These are phyloP conservation scores for Aurelia sp. DNA, from an alignment of 30 jellyfish, hydroid and myxozoan genomes.

Conservation along the genomic window DNA sequence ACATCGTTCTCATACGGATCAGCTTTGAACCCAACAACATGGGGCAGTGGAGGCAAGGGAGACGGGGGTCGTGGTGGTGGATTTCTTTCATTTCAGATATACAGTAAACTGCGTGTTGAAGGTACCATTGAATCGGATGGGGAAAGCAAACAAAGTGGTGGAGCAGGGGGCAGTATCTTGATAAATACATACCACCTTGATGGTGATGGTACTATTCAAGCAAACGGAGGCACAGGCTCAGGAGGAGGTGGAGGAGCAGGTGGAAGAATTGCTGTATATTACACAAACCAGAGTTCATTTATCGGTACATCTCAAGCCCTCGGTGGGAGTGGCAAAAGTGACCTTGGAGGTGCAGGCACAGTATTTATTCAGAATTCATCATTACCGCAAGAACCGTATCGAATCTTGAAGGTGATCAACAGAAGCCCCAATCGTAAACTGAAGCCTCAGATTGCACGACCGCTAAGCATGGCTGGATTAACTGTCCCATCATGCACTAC, in stretches of 20 bases:
- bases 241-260: conserved; percentile 78
- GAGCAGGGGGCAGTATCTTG: conserved; percentile 69
- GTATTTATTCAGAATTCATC: conserved; percentile 52
- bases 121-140: conserved; percentile 63
- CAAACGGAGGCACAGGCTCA: conserved; percentile 65
- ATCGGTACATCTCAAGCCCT: conserved; percentile 49
- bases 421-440: conserved; percentile 40
- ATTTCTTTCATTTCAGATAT: conserved; percentile 16
- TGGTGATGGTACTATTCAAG: conserved; percentile 62
- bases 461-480: conserved; percentile 1
- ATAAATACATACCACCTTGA: conserved; percentile 35
- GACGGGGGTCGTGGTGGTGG: conserved; percentile 75
- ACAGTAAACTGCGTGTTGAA: conserved; percentile 53
- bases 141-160: conserved; percentile 48
- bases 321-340: conserved; percentile 56
- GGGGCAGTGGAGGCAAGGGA: conserved; percentile 78
- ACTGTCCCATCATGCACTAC: conserved; percentile 31
- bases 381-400: conserved; percentile 30
- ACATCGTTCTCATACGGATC: conserved; percentile 70
- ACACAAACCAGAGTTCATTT: conserved; percentile 56
- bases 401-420: conserved; percentile 49
- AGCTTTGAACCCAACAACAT: conserved; percentile 36
- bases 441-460: conserved; percentile 44
- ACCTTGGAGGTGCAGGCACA: conserved; percentile 78
- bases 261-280: conserved; percentile 61